Base-by-base conservation (phyloP, 2,888 invertebrate species). In the Clusia tigrina region DNA sequence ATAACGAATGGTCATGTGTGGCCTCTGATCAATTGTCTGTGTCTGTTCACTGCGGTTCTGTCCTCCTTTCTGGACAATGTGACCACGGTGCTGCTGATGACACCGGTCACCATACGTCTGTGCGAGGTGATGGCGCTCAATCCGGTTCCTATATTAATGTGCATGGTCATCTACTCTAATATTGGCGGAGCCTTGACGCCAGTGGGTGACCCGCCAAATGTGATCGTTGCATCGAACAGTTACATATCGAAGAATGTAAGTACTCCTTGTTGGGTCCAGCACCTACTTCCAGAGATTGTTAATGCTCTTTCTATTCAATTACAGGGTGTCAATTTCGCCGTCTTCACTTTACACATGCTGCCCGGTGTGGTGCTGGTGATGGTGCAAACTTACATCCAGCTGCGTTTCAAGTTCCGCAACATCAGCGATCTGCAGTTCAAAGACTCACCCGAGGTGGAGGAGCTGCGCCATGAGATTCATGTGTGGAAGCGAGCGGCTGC, bases 161-260 rank as follows among this genome's bases (percentile, higher is more conserved):
- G 91, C 0, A 92, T 94, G 88, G 90, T 96, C 54, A 89, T 96
- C 73, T 95, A 92, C 80, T 94, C 94, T 18, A 96, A 96, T 76
- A 93, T 96, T 60, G 96, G 96, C 0, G 96, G 96, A 0, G 91
- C 95, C 0, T 88, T 93, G 20, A 96, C 96, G 0, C 95, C 95
- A 0, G 91, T 96, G 1, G 96, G 96, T 0, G 96, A 96, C 81
- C 96, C 95, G 0, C 96, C 96, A 74, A 83, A 83, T 71, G 84
- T 83, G 56, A 81, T 84, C 51, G 82, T 84, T 54, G 84, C 84
- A 64, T 84, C 84, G 52, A 84, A 84, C 65, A 81, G 71, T 66
- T 83, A 79, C 67, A 83, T 84, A 64, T 75, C 82, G 18, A 82
- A 81, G 64, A 83, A 82, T 73, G 83, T 83, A 69, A 74, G 78